Evolutionary conservation across 2,888 invertebrate genomes (phyloP).

Genomic region (Brachyptera risi): DNA sequence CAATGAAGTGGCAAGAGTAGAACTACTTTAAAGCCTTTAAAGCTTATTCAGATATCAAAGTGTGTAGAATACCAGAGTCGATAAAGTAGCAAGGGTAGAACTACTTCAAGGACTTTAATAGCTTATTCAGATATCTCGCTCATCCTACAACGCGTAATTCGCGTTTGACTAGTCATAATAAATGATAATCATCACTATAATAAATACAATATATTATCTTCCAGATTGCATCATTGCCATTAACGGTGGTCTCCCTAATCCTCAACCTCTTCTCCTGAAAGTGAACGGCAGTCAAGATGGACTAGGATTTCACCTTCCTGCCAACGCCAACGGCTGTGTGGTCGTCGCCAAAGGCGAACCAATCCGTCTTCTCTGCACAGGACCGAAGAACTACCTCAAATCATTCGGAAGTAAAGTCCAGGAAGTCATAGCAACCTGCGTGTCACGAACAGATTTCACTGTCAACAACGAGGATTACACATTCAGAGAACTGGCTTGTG

Average conservation of each 20-base stretch:
- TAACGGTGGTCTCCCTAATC: constrained; percentile 26
- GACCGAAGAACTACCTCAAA: constrained; percentile 16
- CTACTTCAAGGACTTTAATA: too few relatives aligned
- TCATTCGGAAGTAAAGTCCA: background rate
- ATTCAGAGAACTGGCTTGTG: constrained; percentile 48
- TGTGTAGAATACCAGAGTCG: too few relatives aligned
- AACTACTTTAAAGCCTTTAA: too few relatives aligned
- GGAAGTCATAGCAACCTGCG: constrained; percentile 21
- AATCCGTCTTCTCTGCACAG: constrained; percentile 23
- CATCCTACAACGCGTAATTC: too few relatives aligned
- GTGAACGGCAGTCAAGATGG: constrained; percentile 17
- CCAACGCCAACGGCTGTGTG: constrained; percentile 1
- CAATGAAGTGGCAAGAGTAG: too few relatives aligned
- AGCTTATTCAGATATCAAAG: too few relatives aligned
- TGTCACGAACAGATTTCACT: constrained; percentile 19
- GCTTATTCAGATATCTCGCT: too few relatives aligned
- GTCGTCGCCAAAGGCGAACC: constrained; percentile 7
- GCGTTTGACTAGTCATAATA: too few relatives aligned
- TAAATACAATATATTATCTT: background rate
- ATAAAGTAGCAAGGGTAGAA: too few relatives aligned
- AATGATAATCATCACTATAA: too few relatives aligned
- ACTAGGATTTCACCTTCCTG: constrained; percentile 25
- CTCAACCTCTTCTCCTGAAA: constrained; percentile 28
- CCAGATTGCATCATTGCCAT: constrained; percentile 27
- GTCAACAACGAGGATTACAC: constrained; percentile 32